Conservation (phyloP, 2,888 invertebrate genomes). For the Pollenia griseotomentosa region DNA sequence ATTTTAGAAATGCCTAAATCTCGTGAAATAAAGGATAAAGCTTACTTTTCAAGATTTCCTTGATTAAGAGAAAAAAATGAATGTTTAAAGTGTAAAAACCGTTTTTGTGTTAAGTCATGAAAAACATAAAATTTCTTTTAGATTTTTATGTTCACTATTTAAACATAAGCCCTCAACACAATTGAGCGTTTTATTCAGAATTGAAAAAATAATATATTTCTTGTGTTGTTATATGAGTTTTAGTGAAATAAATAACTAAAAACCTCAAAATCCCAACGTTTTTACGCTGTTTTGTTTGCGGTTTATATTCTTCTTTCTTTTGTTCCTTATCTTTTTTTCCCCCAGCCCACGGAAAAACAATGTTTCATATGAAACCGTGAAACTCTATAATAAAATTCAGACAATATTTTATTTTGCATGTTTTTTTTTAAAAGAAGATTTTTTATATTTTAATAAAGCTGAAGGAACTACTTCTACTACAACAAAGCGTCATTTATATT, state of each 20-base stretch:
- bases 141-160: background rate
- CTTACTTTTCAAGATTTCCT: background rate
- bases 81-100: too few relatives aligned
- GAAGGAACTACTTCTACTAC: constrained; percentile 28
- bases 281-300: constrained; percentile 51
- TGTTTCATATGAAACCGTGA: constrained; percentile 41
- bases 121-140: background rate
- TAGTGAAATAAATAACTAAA: constrained; percentile 61
- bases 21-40: background rate
- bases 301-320: background rate
- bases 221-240: background rate
- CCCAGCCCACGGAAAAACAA: background rate
- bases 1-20: background rate
- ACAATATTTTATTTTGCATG: constrained; percentile 27
- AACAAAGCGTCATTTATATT: constrained; percentile 54
- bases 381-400: constrained; percentile 53
- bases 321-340: background rate
- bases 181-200: background rate
- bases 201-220: constrained; percentile 20
- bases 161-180: constrained; percentile 4
- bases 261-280: constrained; percentile 18
- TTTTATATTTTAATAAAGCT: constrained; percentile 64
- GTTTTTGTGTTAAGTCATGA: background rate
- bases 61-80: too few relatives aligned
- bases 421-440: constrained; percentile 11